phyloP scores from a whole-genome alignment of 1,140 invertebrate species.

The Drosophila truncata region DNA sequence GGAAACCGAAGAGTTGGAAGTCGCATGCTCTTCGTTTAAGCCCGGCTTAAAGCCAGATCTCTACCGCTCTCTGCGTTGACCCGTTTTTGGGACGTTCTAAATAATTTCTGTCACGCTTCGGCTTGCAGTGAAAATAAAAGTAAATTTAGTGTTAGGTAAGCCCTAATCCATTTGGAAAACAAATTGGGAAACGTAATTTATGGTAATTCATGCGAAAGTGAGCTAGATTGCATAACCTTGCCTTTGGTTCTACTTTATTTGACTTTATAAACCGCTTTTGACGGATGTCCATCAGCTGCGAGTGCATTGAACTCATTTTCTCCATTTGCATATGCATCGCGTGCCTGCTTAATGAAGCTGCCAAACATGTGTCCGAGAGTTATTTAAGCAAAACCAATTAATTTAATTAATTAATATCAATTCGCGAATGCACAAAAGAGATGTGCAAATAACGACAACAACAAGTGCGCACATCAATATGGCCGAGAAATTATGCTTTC shows the following conservation, averaged over 20 bases:
- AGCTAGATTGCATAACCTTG: conserved; percentile 27
- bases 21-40: not conserved
- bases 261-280: conserved; percentile 9
- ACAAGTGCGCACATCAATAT: conserved; percentile 40
- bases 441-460: conserved; percentile 54
- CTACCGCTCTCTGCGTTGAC: conserved; percentile 12
- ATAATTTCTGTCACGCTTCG: conserved; percentile 48
- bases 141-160: conserved; percentile 38
- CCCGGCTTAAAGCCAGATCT: conserved; percentile 4
- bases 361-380: conserved; percentile 29
- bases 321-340: conserved; percentile 35
- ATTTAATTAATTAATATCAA: conserved; percentile 80
- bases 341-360: conserved; percentile 46
- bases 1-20: conserved; percentile 13
- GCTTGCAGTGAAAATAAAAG: conserved; percentile 48
- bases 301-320: conserved; percentile 37
- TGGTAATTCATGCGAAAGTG: conserved; percentile 32
- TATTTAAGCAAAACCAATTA: conserved; percentile 49
- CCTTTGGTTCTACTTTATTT: conserved; percentile 11
- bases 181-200: conserved; percentile 30
- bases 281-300: conserved; percentile 4
- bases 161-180: conserved; percentile 27
- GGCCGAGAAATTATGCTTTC: conserved; percentile 30
- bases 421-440: conserved; percentile 49
- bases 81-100: conserved; percentile 38